These are phyloP conservation scores for Aphodius granarius DNA, from an alignment of 2,888 invertebrate species.

Conservation along the genomic window DNA sequence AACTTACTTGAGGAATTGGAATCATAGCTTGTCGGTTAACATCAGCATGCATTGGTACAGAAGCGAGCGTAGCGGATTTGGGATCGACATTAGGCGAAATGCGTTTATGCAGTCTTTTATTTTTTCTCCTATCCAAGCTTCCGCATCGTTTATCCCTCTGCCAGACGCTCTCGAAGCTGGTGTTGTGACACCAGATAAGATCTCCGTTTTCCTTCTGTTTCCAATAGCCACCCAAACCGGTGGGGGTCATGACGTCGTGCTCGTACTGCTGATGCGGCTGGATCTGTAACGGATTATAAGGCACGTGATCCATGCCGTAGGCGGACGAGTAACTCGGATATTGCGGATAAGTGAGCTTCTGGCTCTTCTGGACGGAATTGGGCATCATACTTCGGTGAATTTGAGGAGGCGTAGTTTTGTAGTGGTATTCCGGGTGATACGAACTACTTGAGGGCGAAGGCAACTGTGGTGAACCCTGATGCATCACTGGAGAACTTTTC, in stretches of 20 bases:
- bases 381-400: slow-evolving; percentile 17
- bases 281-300: slow-evolving; percentile 46
- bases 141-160: slow-evolving; percentile 57
- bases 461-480: slow-evolving; percentile 27
- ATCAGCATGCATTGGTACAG: slow-evolving; percentile 43
- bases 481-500: slow-evolving; percentile 11
- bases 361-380: slow-evolving; percentile 23
- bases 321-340: slow-evolving; percentile 26
- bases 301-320: slow-evolving; percentile 28
- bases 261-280: slow-evolving; percentile 53
- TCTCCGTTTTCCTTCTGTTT: slow-evolving; percentile 50
- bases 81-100: slow-evolving; percentile 48
- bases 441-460: slow-evolving; percentile 30
- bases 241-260: slow-evolving; percentile 44
- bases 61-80: slow-evolving; percentile 48
- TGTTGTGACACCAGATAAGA: slow-evolving; percentile 49
- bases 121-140: slow-evolving; percentile 62
- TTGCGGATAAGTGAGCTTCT: slow-evolving; percentile 23
- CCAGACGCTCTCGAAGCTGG: slow-evolving; percentile 44
- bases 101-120: slow-evolving; percentile 49
- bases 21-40: slow-evolving; percentile 42
- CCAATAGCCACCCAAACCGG: slow-evolving; percentile 53
- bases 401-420: slow-evolving; percentile 20
- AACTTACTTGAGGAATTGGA: slow-evolving; percentile 41
- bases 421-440: slow-evolving; percentile 29